Evolutionary conservation across 1,140 invertebrate genomes (phyloP).

Genomic region (Sarcophaga bullata): DNA sequence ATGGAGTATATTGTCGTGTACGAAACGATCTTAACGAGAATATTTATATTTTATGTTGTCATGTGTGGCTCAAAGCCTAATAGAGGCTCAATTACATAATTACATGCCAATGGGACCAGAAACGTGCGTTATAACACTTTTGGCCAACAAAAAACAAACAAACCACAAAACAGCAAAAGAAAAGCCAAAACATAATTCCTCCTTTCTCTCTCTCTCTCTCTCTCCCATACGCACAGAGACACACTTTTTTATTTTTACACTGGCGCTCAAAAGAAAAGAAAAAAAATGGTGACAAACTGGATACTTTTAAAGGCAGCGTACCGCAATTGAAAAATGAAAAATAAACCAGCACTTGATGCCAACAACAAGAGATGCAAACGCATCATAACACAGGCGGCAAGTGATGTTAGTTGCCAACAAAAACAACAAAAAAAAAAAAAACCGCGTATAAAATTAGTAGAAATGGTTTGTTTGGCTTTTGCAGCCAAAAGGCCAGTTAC

Average conservation of each 20-base stretch:
- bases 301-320: not conserved
- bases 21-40: not conserved
- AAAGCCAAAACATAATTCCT: not conserved
- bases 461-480: not conserved
- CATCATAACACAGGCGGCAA: too few species aligned
- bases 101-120: not conserved
- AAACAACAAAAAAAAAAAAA: too few species aligned
- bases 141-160: not conserved
- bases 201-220: not conserved
- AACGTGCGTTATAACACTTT: not conserved
- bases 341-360: too few species aligned
- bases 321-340: too few species aligned
- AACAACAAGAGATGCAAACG: too few species aligned
- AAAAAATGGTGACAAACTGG: constrained; percentile 21
- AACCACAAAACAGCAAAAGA: not conserved
- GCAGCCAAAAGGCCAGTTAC: not conserved
- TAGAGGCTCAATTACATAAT: constrained; percentile 23
- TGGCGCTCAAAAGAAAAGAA: not conserved
- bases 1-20: not conserved
- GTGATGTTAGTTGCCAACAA: too few species aligned
- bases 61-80: not conserved
- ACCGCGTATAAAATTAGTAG: too few species aligned
- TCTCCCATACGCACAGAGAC: not conserved
- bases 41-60: not conserved
- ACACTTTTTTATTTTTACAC: not conserved